Base-by-base conservation (phyloP, 2,888 invertebrate species). In the Chrysomela aeneicollis region DNA sequence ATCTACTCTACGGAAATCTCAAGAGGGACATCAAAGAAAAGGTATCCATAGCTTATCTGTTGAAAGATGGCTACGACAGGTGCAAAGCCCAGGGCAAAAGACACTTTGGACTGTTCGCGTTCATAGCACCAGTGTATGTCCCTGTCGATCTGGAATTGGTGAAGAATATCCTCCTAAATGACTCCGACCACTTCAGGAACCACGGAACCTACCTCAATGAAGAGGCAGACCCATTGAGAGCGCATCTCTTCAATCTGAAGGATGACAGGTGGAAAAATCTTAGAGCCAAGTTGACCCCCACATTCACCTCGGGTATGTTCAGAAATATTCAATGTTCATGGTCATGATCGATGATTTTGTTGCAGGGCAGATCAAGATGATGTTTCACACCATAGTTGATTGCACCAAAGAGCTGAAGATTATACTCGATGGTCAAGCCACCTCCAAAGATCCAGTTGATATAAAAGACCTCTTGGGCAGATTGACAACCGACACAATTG, bases 231-330 rank as follows among this genome's bases (percentile, higher is more conserved):
- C 78, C 78, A 0, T 37, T 79, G 10, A 63, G 67, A 26, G 76
- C 67, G 0, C 73, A 77, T 54, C 51, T 70, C 12, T 67, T 69
- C 35, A 58, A 55, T 35, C 58, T 69, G 42, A 58, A 69, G 53
- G 67, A 63, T n/a, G 47, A 18, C 9, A 68, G 59, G 50, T 70
- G 67, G 71, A 67, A 49, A 46, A 19, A 57, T 10, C 12, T 67
- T 1, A 83, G 90, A 9, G 71, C 82, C 0, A 89, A 89, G 72
- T 79, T 91, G 72, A 85, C 89, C 0, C 88, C 90, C 0, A 85
- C 87, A 0, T 91, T 91, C 73, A 86, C 90, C 0, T 85, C 88
- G 0, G 88, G 59, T 59, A 47, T 37, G 47, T 26, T 6, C 4
- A 26, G n/a, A n/a, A n/a, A n/a, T n/a, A n/a, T n/a, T n/a, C n/a